Percentiles rank a stretch among this genome's conserved stretches.
phyloP scores from a whole-genome alignment of 1,140 invertebrate species.

The Drosophila kanapiae region DNA sequence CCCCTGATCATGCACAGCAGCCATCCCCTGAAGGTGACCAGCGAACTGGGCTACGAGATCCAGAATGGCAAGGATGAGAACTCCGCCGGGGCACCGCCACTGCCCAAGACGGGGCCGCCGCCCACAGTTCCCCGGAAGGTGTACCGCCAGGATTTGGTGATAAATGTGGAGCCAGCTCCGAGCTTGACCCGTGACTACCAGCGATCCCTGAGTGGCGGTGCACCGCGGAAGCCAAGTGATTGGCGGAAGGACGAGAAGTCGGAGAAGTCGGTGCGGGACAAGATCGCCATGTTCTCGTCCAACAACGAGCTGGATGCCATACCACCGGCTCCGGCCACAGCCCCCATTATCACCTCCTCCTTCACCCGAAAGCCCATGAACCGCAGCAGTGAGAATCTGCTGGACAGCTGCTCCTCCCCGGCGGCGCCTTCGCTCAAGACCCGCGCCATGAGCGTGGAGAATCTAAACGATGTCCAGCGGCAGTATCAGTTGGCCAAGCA shows the following conservation, averaged over 20 bases:
- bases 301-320: constrained; percentile 74
- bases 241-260: constrained; percentile 90
- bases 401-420: constrained; percentile 70
- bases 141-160: constrained; percentile 80
- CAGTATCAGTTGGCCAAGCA: constrained; percentile 76
- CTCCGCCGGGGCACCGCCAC: constrained; percentile 57
- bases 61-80: constrained; percentile 45
- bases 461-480: constrained; percentile 79
- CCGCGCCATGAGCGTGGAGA: constrained; percentile 84
- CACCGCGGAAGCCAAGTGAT: constrained; percentile 71
- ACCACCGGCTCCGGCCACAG: constrained; percentile 31
- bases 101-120: constrained; percentile 81
- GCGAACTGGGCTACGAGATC: constrained; percentile 27
- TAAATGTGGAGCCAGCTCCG: constrained; percentile 71
- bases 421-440: constrained; percentile 63
- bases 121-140: constrained; percentile 76
- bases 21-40: constrained; percentile 41
- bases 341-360: constrained; percentile 21
- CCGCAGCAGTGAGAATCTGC: constrained; percentile 87
- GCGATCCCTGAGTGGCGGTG: constrained; percentile 69
- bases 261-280: constrained; percentile 92
- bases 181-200: constrained; percentile 64
- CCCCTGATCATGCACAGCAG: constrained; percentile 83
- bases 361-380: constrained; percentile 74
- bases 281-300: constrained; percentile 94